These are phyloP conservation scores for Acleris emargana DNA, from an alignment of 2,888 invertebrate genomes.

Conservation along the genomic window DNA sequence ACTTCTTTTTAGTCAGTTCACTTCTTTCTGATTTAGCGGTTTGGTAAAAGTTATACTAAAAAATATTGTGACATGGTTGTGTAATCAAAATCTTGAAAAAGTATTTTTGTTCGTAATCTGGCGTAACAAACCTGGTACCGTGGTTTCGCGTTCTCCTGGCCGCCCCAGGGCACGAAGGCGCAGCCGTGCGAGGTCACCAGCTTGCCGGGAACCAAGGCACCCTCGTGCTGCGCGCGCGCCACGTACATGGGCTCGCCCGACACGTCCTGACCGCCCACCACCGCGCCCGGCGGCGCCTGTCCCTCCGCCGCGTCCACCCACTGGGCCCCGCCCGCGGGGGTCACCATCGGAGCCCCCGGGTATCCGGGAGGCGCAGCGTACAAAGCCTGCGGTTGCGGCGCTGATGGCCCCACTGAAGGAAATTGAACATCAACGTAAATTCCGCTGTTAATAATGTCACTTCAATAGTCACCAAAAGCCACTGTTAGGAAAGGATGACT, in stretches of 20 bases:
- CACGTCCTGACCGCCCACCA: conserved; percentile 85
- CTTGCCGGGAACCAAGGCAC: conserved; percentile 92
- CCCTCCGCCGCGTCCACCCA: conserved; percentile 86
- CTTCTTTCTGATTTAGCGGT: too few species aligned
- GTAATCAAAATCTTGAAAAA: not conserved
- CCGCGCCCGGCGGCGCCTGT: conserved; percentile 88
- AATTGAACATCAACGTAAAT: conserved; percentile 9
- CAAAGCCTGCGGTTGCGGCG: conserved; percentile 65
- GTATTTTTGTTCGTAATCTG: too few species aligned
- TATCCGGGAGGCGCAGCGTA: conserved; percentile 64
- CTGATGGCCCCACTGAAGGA: conserved; percentile 58
- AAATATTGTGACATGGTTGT: too few species aligned
- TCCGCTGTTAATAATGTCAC: too few species aligned
- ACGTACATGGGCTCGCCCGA: conserved; percentile 86
- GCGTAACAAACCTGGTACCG: conserved; percentile 86
- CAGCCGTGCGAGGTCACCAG: conserved; percentile 89
- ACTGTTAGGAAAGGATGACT: too few species aligned
- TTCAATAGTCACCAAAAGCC: too few species aligned
- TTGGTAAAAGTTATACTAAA: too few species aligned
- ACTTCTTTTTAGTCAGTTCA: too few species aligned
- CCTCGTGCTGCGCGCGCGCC: conserved; percentile 89
- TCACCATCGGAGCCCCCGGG: conserved; percentile 41
- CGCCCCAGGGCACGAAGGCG: conserved; percentile 92
- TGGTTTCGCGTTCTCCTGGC: conserved; percentile 88
- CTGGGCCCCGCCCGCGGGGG: conserved; percentile 59